Evolutionary conservation across 2,797 vertebrate genomes (phyloP), one percentile per base, ranked within the genome.

Genomic region (Poecilia wingei): DNA sequence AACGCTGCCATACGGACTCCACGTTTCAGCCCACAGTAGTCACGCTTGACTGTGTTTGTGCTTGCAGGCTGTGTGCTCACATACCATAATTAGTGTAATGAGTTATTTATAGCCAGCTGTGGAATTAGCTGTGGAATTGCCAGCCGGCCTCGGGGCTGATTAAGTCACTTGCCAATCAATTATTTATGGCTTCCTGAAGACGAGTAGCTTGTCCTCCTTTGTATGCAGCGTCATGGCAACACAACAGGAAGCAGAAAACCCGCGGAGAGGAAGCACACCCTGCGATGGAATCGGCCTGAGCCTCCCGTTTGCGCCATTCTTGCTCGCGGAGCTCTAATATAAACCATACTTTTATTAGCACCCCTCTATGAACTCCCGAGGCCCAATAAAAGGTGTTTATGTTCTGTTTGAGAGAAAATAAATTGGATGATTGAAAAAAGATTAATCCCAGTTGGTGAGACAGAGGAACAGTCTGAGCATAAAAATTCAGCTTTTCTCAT

Each of bases 101-200:
- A 93, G 94, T 95, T 96, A 95, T 96, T 95, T 96, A 95, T 95
- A 96, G 92, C 86, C 79, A 87, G 91, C 94, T 92, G 92, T 94
- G 89, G 94, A 93, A 91, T 93, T 92, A 90, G 92, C 93, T 84
- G 90, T 90, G 87, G 94, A 92, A 93, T 94, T 91, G 93, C 93
- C 91, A 90, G 89, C 88, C 92, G 81, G 90, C 94, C 88, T 84
- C 80, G 49, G 85, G 93, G 83, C 91, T 93, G 90, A 93, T 96
- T 95, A 94, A 93, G 93, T 94, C 89, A 92, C 91, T 93, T 94
- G 94, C 92, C 93, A 94, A 94, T 96, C 92, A 94, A 94, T 96
- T 95, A 96, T 96, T 94, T 93, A 95, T 91, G 93, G 92, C 85
- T 92, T 95, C 94, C 93, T 94, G 93, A 89, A 95, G 94, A 92